A percentile compares a stretch with the other conserved stretches of the same genome.
Conservation (phyloP, 1,140 invertebrate species). For the Gonatopus flavifemur region DNA sequence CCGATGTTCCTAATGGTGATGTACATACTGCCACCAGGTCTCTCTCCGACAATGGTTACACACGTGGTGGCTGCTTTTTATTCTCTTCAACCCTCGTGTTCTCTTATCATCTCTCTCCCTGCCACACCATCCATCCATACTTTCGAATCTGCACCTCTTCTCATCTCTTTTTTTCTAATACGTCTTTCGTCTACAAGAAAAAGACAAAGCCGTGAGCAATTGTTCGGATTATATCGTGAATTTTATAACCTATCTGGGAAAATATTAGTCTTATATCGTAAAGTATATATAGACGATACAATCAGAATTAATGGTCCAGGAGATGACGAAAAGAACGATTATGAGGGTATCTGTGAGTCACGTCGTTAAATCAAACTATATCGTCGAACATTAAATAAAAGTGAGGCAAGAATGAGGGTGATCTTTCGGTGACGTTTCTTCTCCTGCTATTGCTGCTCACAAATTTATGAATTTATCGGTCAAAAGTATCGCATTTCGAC, state of each 20-base stretch:
- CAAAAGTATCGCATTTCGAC: slow-evolving; percentile 25
- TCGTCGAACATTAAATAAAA: background rate
- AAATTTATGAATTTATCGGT: slow-evolving; percentile 32
- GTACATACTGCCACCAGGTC: too few species aligned
- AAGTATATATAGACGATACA: too few species aligned
- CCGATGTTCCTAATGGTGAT: too few species aligned
- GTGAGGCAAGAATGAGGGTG: background rate
- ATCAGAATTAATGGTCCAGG: too few species aligned
- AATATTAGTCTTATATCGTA: too few species aligned
- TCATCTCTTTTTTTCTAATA: background rate
- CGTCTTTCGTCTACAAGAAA: background rate
- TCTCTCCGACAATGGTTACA: too few species aligned
- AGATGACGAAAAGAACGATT: slow-evolving; percentile 14
- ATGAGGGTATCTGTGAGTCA: slow-evolving; percentile 16
- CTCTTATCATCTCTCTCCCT: slow-evolving; percentile 14
- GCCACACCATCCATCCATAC: background rate
- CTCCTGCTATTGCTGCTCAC: background rate
- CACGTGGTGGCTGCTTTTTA: too few species aligned
- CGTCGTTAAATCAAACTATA: slow-evolving; percentile 13
- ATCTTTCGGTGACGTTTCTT: background rate
- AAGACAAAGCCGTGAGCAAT: background rate
- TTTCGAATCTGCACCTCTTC: slow-evolving; percentile 5
- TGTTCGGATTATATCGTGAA: background rate
- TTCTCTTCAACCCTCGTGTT: too few species aligned
- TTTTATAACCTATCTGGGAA: too few species aligned